phyloP scores from a whole-genome alignment of 1,140 invertebrate species.

The Steinernema feltiae region DNA sequence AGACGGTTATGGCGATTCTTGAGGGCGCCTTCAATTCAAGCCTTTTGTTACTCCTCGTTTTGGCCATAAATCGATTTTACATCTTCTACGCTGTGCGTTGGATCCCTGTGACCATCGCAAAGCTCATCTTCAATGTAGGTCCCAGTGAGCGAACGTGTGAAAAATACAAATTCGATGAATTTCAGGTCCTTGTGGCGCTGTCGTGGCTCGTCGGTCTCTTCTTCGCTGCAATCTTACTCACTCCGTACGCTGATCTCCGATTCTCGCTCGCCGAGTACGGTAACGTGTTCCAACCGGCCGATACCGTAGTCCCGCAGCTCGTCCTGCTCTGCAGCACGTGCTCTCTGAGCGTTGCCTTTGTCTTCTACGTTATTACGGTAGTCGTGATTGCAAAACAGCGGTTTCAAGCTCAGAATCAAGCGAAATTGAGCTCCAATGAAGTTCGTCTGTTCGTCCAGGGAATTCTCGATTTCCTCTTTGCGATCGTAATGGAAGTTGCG shows the following conservation, averaged over 20 bases:
- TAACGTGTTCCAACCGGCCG: neutral
- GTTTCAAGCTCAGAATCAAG: neutral
- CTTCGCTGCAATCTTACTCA: neutral
- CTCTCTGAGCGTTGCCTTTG: neutral
- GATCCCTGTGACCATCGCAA: neutral
- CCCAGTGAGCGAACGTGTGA: too few species aligned
- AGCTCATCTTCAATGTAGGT: neutral
- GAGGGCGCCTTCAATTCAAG: neutral
- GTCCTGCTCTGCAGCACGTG: neutral
- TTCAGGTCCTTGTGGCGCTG: neutral
- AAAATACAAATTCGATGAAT: too few species aligned
- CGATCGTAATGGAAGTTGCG: neutral
- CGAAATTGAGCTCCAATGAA: neutral
- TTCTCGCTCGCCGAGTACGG: neutral
- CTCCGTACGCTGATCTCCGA: neutral
- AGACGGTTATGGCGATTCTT: neutral
- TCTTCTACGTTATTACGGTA: neutral
- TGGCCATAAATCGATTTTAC: conserved; percentile 1
- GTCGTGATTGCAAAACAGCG: neutral
- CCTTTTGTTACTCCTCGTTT: neutral
- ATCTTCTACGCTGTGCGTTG: neutral
- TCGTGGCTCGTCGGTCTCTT: neutral
- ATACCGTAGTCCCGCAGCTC: neutral
- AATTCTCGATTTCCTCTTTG: neutral
- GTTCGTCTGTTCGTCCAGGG: neutral